Evolutionary conservation across 2,113 vertebrate species (phyloP).

Genomic region (Myotis davidii): DNA sequence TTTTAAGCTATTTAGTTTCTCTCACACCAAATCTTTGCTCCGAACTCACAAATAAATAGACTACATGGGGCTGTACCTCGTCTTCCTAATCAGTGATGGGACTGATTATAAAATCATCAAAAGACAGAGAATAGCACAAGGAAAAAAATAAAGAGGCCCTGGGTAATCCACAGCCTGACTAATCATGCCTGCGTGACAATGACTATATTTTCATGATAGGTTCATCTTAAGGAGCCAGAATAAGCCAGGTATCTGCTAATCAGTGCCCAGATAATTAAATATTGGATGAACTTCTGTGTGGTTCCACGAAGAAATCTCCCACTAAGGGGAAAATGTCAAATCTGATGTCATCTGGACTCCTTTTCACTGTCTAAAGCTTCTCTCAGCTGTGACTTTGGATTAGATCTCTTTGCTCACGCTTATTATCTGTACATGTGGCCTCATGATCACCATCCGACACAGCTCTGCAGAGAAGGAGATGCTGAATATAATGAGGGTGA

Average conservation of each 20-base stretch:
- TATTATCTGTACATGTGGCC: constrained; percentile 26
- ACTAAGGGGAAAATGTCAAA: constrained; percentile 53
- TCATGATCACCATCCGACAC: background rate
- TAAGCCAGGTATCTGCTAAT: constrained; percentile 45
- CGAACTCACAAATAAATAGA: background rate
- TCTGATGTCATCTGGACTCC: background rate
- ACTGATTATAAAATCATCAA: constrained; percentile 1
- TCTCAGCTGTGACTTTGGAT: constrained; percentile 52
- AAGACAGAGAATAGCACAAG: background rate
- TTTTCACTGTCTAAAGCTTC: constrained; percentile 8
- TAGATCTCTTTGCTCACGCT: constrained; percentile 29
- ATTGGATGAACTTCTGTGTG: background rate
- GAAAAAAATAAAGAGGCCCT: background rate
- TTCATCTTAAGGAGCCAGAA: constrained; percentile 31
- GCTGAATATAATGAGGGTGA: background rate
- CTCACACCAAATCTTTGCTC: background rate
- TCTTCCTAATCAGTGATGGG: background rate
- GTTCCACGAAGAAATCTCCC: constrained; percentile 46
- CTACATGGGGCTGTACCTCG: background rate
- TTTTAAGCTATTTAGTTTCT: constrained; percentile 56
- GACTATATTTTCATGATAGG: constrained; percentile 27
- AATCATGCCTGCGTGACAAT: constrained; percentile 7
- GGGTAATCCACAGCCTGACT: constrained; percentile 5
- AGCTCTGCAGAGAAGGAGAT: background rate
- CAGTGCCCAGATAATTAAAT: constrained; percentile 57